A percentile compares a stretch with the other conserved stretches of the same genome.
These are phyloP conservation scores for Tipula confusa DNA, from an alignment of 2,888 invertebrate species.

Conservation along the genomic window DNA sequence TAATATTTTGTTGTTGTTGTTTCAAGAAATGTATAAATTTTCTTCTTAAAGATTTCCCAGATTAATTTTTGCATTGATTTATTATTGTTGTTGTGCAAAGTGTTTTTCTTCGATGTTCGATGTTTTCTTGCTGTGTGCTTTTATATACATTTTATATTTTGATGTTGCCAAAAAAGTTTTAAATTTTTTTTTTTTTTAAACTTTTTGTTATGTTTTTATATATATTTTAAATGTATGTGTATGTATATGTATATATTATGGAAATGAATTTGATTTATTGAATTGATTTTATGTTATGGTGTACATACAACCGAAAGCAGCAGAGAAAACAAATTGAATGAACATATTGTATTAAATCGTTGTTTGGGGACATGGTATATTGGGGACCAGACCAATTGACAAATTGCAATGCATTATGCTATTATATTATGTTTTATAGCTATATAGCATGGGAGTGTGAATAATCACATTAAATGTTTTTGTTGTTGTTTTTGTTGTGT, in stretches of 20 bases:
- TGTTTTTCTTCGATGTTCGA: background rate
- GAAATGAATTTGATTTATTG: background rate
- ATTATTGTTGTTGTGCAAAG: background rate
- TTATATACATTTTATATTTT: background rate
- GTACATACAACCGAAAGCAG: background rate
- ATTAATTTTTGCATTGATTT: slow-evolving; percentile 15
- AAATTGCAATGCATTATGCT: background rate
- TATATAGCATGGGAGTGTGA: background rate
- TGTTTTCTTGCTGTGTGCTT: background rate
- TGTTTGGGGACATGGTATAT: background rate
- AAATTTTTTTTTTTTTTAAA: background rate
- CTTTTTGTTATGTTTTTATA: background rate
- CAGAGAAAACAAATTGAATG: background rate
- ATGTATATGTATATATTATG: too few species aligned
- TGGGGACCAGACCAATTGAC: background rate
- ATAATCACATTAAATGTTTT: background rate
- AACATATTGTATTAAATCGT: background rate
- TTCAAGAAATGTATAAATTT: background rate
- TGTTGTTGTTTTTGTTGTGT: too few species aligned
- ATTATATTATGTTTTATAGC: background rate
- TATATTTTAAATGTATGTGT: too few species aligned
- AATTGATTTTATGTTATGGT: slow-evolving; percentile 3
- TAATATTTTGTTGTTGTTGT: background rate
- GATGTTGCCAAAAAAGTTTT: background rate
- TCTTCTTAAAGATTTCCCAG: background rate